Evolutionary conservation across 2,797 vertebrate species (phyloP), one percentile per base, ranked within the genome.

Genomic region (Clarias pachynema): DNA sequence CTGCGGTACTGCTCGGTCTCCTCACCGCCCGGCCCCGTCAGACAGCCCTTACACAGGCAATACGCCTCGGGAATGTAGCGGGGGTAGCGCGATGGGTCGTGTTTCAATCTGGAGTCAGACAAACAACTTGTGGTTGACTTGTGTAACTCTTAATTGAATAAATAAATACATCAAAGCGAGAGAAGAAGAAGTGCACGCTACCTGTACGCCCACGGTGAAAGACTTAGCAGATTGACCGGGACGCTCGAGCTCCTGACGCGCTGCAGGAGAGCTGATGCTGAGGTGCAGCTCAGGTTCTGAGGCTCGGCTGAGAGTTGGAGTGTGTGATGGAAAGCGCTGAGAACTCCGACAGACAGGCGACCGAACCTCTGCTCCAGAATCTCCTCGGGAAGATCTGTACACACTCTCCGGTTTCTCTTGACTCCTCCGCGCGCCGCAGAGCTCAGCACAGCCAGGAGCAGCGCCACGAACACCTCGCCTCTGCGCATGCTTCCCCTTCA

Each of bases 141-240:
- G 44, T 49, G 44, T 49, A 10, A 49, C 44, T 12, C 44, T 10
- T 49, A 49, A 49, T 49, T 49, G 1, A 12, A 49, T 49, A 1
- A 49, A 49, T 49, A 2, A 49, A 49, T 12, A 12, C 2, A 49
- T 49, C 10, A 2, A 49, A 49, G 44, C 10, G 10, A 49, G 10
- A 49, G 44, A 49, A 12, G 9, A 49, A 12, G 44, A 24, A 57
- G 53, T 16, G 59, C 31, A 37, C 31, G 84, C 95, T 93, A 98
- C 97, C 97, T 97, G 96, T 98, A 98, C 15, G 97, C 96, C 98
- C 98, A 98, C 2, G 97, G 97, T 49, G 97, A 97, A 69, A 98
- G 91, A 93, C 98, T 98, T 90, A 95, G 96, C 90, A 97, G 92
- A 91, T 98, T 97, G 89, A 97, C 94, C 60, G 98, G 97, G 26